These are phyloP conservation scores for Lasioglossum oenotherae DNA, from an alignment of 2,888 invertebrate species.

Conservation along the genomic window DNA sequence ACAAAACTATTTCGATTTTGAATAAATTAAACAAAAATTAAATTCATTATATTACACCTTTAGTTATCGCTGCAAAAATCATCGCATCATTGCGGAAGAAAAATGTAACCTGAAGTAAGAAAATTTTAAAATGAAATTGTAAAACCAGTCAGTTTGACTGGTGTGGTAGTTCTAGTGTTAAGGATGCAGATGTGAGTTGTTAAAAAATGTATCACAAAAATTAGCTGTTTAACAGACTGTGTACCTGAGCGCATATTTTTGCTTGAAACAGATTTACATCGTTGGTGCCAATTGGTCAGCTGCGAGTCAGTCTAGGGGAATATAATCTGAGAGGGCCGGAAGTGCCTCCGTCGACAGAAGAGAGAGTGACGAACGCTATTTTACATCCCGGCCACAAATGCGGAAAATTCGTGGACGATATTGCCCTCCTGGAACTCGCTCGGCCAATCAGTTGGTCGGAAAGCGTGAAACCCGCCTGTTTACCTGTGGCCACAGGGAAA, in stretches of 20 bases:
- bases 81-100: no score
- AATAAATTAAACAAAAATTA: no score
- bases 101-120: no score
- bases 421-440: slow-evolving; percentile 90
- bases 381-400: slow-evolving; percentile 92
- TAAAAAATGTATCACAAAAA: no score
- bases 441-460: slow-evolving; percentile 89
- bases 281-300: slow-evolving; percentile 88
- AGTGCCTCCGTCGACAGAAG: slow-evolving; percentile 84
- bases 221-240: no score
- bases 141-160: no score
- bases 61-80: no score
- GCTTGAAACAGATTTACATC: slow-evolving; percentile 86
- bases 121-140: no score
- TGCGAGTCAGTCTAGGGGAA: slow-evolving; percentile 89
- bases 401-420: slow-evolving; percentile 87
- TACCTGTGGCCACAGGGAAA: slow-evolving; percentile 86
- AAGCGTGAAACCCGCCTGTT: slow-evolving; percentile 91
- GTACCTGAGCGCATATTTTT: neutral
- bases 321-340: slow-evolving; percentile 88
- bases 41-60: no score
- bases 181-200: no score
- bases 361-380: slow-evolving; percentile 85
- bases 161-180: no score
- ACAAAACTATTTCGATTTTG: no score